Evolutionary conservation across 2,797 vertebrate species (phyloP).

Genomic region (Chaunax sp.): DNA sequence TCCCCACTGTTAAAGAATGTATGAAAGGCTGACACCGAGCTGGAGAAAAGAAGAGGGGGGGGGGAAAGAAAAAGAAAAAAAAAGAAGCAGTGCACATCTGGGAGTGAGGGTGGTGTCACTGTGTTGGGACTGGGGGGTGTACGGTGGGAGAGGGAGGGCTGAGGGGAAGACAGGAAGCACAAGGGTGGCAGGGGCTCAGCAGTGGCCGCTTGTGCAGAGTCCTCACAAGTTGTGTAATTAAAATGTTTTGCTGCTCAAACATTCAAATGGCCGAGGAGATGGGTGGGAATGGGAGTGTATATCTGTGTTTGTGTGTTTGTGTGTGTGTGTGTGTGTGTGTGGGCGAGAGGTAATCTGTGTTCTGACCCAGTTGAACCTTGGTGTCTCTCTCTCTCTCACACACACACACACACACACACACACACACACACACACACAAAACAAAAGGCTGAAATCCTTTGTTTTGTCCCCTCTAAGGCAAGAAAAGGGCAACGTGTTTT

Average conservation of each 20-base stretch:
- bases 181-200: conserved; percentile 33
- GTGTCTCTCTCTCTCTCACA: conserved; percentile 50
- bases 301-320: conserved; percentile 12
- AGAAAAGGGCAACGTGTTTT: conserved; percentile 72
- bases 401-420: conserved; percentile 49
- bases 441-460: conserved; percentile 73
- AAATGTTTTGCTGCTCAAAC: conserved; percentile 95
- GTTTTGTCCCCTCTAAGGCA: conserved; percentile 76
- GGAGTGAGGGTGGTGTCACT: conserved; percentile 79
- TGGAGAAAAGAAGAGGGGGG: conserved; percentile 59
- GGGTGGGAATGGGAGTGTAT: conserved; percentile 55
- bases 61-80: background rate
- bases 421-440: conserved; percentile 47
- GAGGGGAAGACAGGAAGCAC: conserved; percentile 70
- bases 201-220: conserved; percentile 67
- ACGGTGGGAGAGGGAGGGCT: background rate
- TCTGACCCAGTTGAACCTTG: conserved; percentile 73
- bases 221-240: conserved; percentile 94
- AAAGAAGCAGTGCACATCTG: conserved; percentile 85
- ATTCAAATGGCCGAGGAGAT: conserved; percentile 93
- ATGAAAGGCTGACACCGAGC: conserved; percentile 96
- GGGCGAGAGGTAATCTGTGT: conserved; percentile 70
- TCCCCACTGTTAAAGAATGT: conserved; percentile 98
- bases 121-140: conserved; percentile 56
- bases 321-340: conserved; percentile 8